These are phyloP conservation scores for Prosopocoilus inquinatus DNA, from an alignment of 2,888 invertebrate genomes.

Conservation along the genomic window DNA sequence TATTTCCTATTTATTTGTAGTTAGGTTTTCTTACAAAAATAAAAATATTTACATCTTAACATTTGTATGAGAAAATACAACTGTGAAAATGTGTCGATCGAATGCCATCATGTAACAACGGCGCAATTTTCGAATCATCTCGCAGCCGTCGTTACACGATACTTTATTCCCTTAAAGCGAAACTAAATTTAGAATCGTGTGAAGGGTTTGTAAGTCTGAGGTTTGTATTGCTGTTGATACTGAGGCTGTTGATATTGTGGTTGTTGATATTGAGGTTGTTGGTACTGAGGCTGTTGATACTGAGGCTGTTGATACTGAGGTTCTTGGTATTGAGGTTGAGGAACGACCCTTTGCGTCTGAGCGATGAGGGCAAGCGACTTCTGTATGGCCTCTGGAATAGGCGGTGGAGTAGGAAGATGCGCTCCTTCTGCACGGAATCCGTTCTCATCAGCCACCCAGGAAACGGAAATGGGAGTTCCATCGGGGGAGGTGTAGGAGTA, in stretches of 20 bases:
- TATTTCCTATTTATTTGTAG: no score
- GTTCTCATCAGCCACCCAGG: constrained; percentile 74
- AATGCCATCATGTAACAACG: no score
- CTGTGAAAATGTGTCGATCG: no score
- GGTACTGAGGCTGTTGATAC: constrained; percentile 6
- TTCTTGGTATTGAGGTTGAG: constrained; percentile 10
- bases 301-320: constrained; percentile 6
- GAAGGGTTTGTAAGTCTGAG: no score
- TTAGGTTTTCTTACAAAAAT: no score
- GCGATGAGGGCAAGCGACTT: constrained; percentile 51
- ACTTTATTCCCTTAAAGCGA: no score
- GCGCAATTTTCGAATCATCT: no score
- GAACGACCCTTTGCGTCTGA: constrained; percentile 28
- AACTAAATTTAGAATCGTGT: no score
- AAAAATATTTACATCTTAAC: no score
- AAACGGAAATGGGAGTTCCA: constrained; percentile 67
- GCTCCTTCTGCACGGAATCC: constrained; percentile 76
- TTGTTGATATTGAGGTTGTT: constrained; percentile 4
- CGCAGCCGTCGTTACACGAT: no score
- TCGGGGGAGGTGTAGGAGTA: constrained; percentile 76
- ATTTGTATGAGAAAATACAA: no score
- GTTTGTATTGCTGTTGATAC: neutral
- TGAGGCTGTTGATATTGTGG: constrained; percentile 4
- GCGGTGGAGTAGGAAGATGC: constrained; percentile 74
- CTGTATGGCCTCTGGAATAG: constrained; percentile 69